Evolutionary conservation across 1,140 invertebrate genomes (phyloP), one percentile per base, ranked within the genome.

Genomic region (Hypothenemus hampei): DNA sequence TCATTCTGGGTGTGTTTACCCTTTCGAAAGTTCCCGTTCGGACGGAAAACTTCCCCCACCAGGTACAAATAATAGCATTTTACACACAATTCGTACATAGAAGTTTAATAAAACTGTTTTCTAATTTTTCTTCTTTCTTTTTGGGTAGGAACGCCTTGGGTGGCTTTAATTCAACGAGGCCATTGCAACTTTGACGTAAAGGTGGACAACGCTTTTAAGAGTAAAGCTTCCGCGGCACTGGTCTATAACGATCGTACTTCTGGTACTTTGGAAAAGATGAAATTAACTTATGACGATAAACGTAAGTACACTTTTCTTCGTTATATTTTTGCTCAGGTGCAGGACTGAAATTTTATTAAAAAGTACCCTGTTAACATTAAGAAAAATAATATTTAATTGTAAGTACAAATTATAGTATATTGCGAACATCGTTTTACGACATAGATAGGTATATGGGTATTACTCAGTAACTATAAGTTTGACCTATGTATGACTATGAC

Each of bases 171-270:
- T 3, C 77, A 80, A 58, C 70, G 86, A 13, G 87, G 87, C 19
- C 74, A 69, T 15, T 91, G 87, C 70, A 83, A 83, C 59, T 88
- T 88, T 66, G 82, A 87, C 64, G 78, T 81, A 37, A 91, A 90
- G 72, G 77, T 87, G 44, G 78, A 83, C 59, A 83, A 89, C 70
- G 85, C 86, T 11, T 80, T 78, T 65, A 70, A 73, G 24, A 79
- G 77, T 45, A 84, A 84, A 62, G 87, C 87, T 1, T 77, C 78
- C 0, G 87, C 81, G 0, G 81, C 88, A 11, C 78, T 90, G 23
- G 79, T 90, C 8, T 90, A 89, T 73, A 86, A 89, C 69, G 81
- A 85, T 69, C 74, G 81, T 36, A 78, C 81, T 31, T 77, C 78
- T 16, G 73, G 75, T n/a, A 67, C 70, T 21, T 69, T 87, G 59